phyloP scores from a whole-genome alignment of 2,888 invertebrate genomes.

The Chrysolina oricalcia region DNA sequence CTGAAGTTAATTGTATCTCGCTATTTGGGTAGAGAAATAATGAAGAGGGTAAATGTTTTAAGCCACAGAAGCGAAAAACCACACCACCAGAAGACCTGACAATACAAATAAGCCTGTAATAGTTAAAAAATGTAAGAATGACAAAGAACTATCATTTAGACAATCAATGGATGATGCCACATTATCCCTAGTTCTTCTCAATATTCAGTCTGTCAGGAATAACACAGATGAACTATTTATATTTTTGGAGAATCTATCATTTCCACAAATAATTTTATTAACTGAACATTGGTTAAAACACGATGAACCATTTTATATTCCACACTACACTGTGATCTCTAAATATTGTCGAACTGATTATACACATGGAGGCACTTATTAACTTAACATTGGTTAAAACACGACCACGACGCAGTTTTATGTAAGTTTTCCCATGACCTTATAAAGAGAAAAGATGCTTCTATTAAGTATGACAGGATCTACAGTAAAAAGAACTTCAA shows the following conservation, averaged over 20 bases:
- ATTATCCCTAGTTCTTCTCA: too few relatives aligned
- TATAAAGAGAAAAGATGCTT: too few relatives aligned
- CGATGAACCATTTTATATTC: constrained; percentile 9
- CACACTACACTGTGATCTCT: background rate
- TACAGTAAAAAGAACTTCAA: too few relatives aligned
- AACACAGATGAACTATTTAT: constrained; percentile 21
- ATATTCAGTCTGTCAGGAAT: constrained; percentile 7
- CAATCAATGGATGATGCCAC: too few relatives aligned
- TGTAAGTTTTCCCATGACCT: too few relatives aligned
- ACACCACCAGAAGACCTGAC: too few relatives aligned
- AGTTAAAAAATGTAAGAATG: too few relatives aligned
- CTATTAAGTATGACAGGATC: too few relatives aligned
- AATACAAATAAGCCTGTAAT: too few relatives aligned
- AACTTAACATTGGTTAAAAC: too few relatives aligned
- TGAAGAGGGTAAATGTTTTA: background rate
- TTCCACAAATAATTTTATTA: constrained; percentile 4
- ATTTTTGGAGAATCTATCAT: constrained; percentile 1
- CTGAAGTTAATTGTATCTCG: constrained; percentile 10
- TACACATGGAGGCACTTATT: background rate
- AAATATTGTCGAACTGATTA: background rate
- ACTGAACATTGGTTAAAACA: constrained; percentile 26
- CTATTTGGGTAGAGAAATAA: constrained; percentile 15
- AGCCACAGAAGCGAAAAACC: background rate
- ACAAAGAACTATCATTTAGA: too few relatives aligned
- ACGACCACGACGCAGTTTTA: too few relatives aligned